Base-by-base conservation (phyloP, 1,140 invertebrate species). In the Oryctes rhinoceros region DNA sequence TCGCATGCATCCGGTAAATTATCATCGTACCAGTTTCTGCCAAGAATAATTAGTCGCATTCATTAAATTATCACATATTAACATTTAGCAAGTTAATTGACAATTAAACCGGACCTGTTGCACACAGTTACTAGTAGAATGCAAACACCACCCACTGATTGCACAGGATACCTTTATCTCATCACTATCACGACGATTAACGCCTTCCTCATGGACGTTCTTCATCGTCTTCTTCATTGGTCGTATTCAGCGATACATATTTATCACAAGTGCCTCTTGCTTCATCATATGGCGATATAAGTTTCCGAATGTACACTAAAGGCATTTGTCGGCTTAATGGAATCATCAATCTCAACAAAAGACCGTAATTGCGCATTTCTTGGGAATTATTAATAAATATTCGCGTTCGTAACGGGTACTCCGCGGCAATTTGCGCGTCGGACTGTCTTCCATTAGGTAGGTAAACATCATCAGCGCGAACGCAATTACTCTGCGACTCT, bases 61-160 rank as follows among this genome's bases (percentile, higher is more conserved):
- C 65, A 67, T 67, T 67, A 67, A 67, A 67, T 67, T 67, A 67
- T 24, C 65, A 67, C 65, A 67, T 67, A 67, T 67, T 67, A 67
- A 67, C 65, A 67, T 67, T 67, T 67, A 67, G 30, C 65, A 24
- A 67, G 65, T 67, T 67, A 67, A 67, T 67, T 67, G 65, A 67
- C 65, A 67, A 67, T 67, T 67, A 67, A 67, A 67, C 13, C 18
- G 30, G 18, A 67, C 6, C 65, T 15, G 65, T 6, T 67, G 65
- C 65, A 67, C 18, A 67, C 30, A 6, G 24, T 67, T 67, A 67
- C 20, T 24, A 35, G 3, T 67, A 67, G 65, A 67, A 67, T 24
- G 65, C 18, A 20, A 67, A 67, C 65, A 35, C 65, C 65, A 67
- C 65, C 65, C 65, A 24, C 65, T 18, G 65, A 35, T 67, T 67